Evolutionary conservation across 2,113 vertebrate genomes (phyloP).

Genomic region (Psilopsiagon aurifrons): DNA sequence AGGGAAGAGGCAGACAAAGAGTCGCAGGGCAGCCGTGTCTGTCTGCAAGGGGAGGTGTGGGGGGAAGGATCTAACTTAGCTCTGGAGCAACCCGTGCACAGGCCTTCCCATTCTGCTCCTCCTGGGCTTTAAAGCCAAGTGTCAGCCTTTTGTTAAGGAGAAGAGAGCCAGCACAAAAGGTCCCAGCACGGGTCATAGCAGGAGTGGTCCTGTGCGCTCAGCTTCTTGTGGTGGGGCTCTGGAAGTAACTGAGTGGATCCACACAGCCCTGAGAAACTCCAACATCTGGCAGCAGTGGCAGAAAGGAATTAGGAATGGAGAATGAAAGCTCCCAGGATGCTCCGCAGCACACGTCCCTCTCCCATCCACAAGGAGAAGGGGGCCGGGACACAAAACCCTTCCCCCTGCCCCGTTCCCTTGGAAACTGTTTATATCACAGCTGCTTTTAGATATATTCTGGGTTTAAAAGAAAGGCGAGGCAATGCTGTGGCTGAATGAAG

Average conservation of each 20-base stretch:
- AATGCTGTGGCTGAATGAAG: slow-evolving; percentile 64
- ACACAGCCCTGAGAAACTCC: slow-evolving; percentile 57
- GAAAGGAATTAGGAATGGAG: slow-evolving; percentile 69
- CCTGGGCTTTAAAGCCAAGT: slow-evolving; percentile 6
- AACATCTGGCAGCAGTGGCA: slow-evolving; percentile 84
- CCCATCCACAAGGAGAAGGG: slow-evolving; percentile 72
- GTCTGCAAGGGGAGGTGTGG: neutral
- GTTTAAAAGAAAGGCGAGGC: neutral
- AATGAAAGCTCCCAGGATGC: slow-evolving; percentile 79
- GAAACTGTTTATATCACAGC: slow-evolving; percentile 82
- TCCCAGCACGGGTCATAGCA: slow-evolving; percentile 35
- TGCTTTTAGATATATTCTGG: slow-evolving; percentile 54
- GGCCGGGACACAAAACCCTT: slow-evolving; percentile 70
- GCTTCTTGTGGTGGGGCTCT: neutral
- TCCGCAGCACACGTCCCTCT: slow-evolving; percentile 60
- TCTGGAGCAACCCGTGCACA: neutral
- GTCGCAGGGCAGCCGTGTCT: neutral
- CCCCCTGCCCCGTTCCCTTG: slow-evolving; percentile 77
- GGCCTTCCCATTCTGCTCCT: slow-evolving; percentile 33
- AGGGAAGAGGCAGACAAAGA: slow-evolving; percentile 42
- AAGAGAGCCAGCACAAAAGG: slow-evolving; percentile 46
- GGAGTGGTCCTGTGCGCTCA: neutral
- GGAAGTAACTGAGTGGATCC: slow-evolving; percentile 22
- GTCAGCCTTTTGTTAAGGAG: slow-evolving; percentile 57
- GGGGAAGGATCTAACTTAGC: slow-evolving; percentile 5